These are phyloP conservation scores for Poecilia latipinna DNA, from an alignment of 2,113 vertebrate genomes.

Conservation along the genomic window DNA sequence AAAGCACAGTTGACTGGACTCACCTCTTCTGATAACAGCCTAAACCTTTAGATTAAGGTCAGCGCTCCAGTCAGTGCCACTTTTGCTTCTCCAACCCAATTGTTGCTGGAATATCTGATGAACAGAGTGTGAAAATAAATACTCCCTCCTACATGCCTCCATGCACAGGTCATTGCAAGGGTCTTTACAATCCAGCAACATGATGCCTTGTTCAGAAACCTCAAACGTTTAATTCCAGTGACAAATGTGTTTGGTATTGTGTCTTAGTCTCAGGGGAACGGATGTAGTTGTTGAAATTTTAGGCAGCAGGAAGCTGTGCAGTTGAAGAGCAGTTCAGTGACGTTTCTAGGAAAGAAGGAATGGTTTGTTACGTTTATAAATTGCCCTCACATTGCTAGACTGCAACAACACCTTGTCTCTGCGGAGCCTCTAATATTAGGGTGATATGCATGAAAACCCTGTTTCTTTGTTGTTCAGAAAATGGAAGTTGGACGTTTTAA, in stretches of 20 bases:
- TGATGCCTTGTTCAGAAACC: slow-evolving; percentile 58
- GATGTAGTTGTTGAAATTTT: slow-evolving; percentile 26
- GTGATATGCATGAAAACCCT: not conserved
- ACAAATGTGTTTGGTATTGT: slow-evolving; percentile 73
- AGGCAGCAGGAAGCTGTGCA: slow-evolving; percentile 13
- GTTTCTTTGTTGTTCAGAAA: not conserved
- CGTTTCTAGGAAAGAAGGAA: slow-evolving; percentile 12
- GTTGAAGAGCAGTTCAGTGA: not conserved
- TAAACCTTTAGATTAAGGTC: slow-evolving; percentile 79
- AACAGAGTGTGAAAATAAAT: slow-evolving; percentile 59
- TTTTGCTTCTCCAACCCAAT: slow-evolving; percentile 57
- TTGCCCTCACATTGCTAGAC: not conserved
- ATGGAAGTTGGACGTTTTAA: too few relatives aligned
- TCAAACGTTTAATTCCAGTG: slow-evolving; percentile 69
- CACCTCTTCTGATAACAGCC: slow-evolving; percentile 67
- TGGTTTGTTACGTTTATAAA: slow-evolving; percentile 26
- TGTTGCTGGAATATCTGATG: slow-evolving; percentile 67
- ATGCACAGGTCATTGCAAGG: slow-evolving; percentile 75
- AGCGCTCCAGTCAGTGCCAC: slow-evolving; percentile 56
- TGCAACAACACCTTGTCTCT: not conserved
- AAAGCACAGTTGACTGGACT: slow-evolving; percentile 75
- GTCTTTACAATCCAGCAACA: slow-evolving; percentile 63
- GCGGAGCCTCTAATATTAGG: not conserved
- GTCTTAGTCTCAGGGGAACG: slow-evolving; percentile 56
- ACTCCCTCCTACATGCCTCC: slow-evolving; percentile 57